Evolutionary conservation across 2,888 invertebrate genomes (phyloP).

Genomic region (Trissolcus brochymenae): DNA sequence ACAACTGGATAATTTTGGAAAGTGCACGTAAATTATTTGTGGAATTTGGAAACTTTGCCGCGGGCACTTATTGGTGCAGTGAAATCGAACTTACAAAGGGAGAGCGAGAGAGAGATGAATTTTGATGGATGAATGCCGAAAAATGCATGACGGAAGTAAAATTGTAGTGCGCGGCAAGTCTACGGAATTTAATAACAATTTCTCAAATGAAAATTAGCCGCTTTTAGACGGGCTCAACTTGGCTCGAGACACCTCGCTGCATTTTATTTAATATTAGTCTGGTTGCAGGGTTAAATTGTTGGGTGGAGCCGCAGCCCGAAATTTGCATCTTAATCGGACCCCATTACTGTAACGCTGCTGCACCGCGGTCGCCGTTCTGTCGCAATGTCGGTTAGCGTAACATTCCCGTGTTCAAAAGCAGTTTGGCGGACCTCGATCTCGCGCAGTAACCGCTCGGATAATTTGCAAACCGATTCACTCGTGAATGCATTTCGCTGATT

Average conservation of each 20-base stretch:
- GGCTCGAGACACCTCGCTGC: conserved; percentile 55
- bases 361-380: conserved; percentile 58
- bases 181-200: conserved; percentile 69
- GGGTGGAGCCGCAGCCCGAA: conserved; percentile 65
- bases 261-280: conserved; percentile 74
- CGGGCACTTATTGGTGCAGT: conserved; percentile 28
- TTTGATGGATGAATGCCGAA: conserved; percentile 21
- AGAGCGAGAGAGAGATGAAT: neutral
- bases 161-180: conserved; percentile 1
- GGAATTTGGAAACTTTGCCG: conserved; percentile 30
- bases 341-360: conserved; percentile 73
- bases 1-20: neutral
- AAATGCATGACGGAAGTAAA: conserved; percentile 36
- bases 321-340: conserved; percentile 75
- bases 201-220: conserved; percentile 69
- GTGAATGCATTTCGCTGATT: conserved; percentile 72
- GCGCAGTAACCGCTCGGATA: conserved; percentile 62
- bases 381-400: conserved; percentile 48
- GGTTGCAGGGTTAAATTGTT: conserved; percentile 74
- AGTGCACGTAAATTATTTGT: conserved; percentile 24
- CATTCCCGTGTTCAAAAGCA: conserved; percentile 58
- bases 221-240: conserved; percentile 60
- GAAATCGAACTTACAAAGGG: conserved; percentile 19
- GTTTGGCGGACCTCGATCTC: conserved; percentile 60
- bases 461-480: conserved; percentile 70